Evolutionary conservation across 2,797 vertebrate genomes (phyloP), one percentile per base, ranked within the genome.

Genomic region (Acanthornis magna): DNA sequence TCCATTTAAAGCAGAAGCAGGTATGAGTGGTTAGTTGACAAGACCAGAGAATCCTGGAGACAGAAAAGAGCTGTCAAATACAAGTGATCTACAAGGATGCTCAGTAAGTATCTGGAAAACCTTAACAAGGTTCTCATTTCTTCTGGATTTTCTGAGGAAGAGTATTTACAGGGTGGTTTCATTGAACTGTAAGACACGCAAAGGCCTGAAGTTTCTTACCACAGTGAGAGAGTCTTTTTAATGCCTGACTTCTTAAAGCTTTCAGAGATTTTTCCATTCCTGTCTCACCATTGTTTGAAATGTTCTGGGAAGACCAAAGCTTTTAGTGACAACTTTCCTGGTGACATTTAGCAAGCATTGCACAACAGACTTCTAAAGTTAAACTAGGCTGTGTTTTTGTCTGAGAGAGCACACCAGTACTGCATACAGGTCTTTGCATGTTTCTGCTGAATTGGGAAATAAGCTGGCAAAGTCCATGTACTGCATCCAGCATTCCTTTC

Each of bases 371-470:
- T 45, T 73, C 40, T 73, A 42, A 74, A 57, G 68, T 91, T 88
- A 65, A 85, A 67, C 20, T 72, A 54, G 22, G 17, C 62, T 90
- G 47, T 75, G 66, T 72, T 85, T 91, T 75, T 62, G 43, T 60
- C 29, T 61, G 57, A 68, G 58, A 53, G 60, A 72, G 25, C 25
- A 43, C 43, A 68, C 62, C 29, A 48, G 3, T 58, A 36, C 10
- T 78, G 76, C 70, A 23, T 57, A 63, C 93, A 83, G 79, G 88
- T 93, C 62, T 86, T 68, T 29, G 29, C 73, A 30, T 81, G 55
- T 85, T 95, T 93, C 80, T 90, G 43, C 42, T 66, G 55, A 90
- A 84, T 68, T 91, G 77, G 51, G 83, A 94, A 95, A 85, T 66
- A 67, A 75, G 36, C 55, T 86, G 94, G 67, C 87, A 68, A 81